Evolutionary conservation across 2,888 invertebrate species (phyloP), one percentile per base, ranked within the genome.

Genomic region (Hylaea fasciaria): DNA sequence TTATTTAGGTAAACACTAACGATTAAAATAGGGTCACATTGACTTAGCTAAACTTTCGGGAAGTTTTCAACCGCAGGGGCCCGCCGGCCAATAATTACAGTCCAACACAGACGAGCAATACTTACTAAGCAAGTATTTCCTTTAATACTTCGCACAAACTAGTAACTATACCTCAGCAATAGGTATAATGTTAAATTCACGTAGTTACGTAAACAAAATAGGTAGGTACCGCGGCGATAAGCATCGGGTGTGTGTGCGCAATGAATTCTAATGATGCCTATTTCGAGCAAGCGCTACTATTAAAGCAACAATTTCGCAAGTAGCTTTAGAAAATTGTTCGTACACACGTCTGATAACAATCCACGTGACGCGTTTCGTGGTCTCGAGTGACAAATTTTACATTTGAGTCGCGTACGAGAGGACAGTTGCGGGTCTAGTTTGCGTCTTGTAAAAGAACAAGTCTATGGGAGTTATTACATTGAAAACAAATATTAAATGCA

Each of bases 381-480:
- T 81, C 74, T 80, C 77, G 58, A 66, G 77, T 81, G 83, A 82
- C 82, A 82, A 85, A 84, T 87, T 85, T 84, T 59, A 82, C 81
- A 85, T 85, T 82, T 78, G 70, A 72, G 72, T 76, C 74, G 78
- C 77, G 77, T 79, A 72, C 65, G 69, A 63, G 60, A 43, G 39
- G 48, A 61, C 51, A 51, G 46, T 55, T 51, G 47, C 46, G 55
- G 17, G 47, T 56, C 52, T 52, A 37, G 55, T 28, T 41, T 37
- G 11, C 40, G 37, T 55, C 59, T 54, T 12, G 39, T n/a, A 10
- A 44, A 37, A 53, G 49, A 50, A 35, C 35, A 35, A 35, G 11
- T 35, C 1, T 32, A 32, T 32, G 7, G 32, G 9, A 2, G 9
- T 32, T 32, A 32, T 32, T 9, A 9, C 32, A 37, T 37, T 7